phyloP scores from a whole-genome alignment of 1,140 invertebrate species.

The Lasioglossum baleicum region DNA sequence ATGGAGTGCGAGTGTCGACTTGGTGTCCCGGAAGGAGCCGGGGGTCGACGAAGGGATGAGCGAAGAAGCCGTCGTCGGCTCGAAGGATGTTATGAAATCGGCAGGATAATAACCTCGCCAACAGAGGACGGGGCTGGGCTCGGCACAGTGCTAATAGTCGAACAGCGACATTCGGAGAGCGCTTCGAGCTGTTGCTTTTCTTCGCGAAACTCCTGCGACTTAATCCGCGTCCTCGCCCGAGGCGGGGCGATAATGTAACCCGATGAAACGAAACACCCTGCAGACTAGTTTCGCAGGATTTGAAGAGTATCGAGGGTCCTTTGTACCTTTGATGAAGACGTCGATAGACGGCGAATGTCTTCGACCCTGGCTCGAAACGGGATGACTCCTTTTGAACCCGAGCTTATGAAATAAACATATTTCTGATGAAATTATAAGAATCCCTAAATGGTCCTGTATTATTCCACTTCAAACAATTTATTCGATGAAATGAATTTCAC shows the following conservation, averaged over 20 bases:
- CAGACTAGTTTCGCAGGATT: neutral
- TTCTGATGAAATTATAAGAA: neutral
- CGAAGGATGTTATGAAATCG: conserved; percentile 70
- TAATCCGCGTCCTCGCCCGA: conserved; percentile 28
- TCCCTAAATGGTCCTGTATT: neutral
- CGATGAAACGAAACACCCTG: conserved; percentile 29
- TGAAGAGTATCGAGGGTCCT: neutral
- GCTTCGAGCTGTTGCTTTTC: conserved; percentile 46
- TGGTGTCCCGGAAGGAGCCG: conserved; percentile 58
- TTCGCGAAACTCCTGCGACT: conserved; percentile 40
- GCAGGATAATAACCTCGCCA: conserved; percentile 60
- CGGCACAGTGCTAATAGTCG: conserved; percentile 56
- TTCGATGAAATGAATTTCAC: too few relatives aligned
- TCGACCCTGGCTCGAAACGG: neutral
- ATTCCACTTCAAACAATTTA: neutral
- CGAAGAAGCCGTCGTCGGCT: conserved; percentile 47
- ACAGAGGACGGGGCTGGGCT: neutral
- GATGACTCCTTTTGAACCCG: neutral
- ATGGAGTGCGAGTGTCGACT: conserved; percentile 71
- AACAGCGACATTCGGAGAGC: conserved; percentile 45
- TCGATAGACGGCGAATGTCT: neutral
- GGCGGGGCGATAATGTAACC: conserved; percentile 27
- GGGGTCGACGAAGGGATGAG: neutral
- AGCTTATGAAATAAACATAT: neutral
- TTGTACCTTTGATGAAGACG: neutral